Evolutionary conservation across 2,888 invertebrate species (phyloP), one percentile per base, ranked within the genome.

Genomic region (Lissocephala sabroskyi): DNA sequence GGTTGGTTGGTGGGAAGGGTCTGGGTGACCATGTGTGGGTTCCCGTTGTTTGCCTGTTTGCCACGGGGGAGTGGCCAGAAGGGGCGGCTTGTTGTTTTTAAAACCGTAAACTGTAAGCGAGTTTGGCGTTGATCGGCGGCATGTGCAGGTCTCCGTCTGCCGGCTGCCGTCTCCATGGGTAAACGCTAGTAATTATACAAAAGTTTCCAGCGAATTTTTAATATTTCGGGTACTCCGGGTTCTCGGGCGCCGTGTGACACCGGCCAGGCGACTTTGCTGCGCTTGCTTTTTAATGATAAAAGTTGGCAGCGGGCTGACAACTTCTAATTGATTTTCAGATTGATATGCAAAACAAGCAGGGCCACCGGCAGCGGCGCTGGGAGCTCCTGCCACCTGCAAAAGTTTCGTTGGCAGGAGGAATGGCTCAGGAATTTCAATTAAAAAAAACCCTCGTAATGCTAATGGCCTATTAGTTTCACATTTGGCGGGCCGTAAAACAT

Each of bases 251-350:
- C 23, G 16, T 35, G 35, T 14, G 35, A 16, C 35, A 35, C 14
- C 16, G 16, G 16, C n/a, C 26, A 28, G 29, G 17, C 28, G 28
- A 18, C 36, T 37, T 17, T 44, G 41, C 18, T 37, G 44, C 52
- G 74, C 77, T 76, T 67, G 68, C 58, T 68, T 23, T 76, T 68
- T 76, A 68, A 68, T 68, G 67, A 68, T 58, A 56, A 56, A 56
- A 56, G 56, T 57, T 56, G 10, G 32, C 41, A 33, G 46, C 54
- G 30, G 54, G 14, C 53, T 41, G 47, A 63, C 58, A 74, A 71
- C 62, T 70, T 77, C 78, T 78, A 73, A 73, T 78, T 73, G 71
- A 73, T 73, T 78, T 73, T 75, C 56, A 75, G 76, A 73, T 73
- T 73, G 78, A 73, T 78, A 73, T 78, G 71, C 71, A 78, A 73